These are phyloP conservation scores for Sorex fumeus DNA, from an alignment of 2,113 vertebrate genomes.

Conservation along the genomic window DNA sequence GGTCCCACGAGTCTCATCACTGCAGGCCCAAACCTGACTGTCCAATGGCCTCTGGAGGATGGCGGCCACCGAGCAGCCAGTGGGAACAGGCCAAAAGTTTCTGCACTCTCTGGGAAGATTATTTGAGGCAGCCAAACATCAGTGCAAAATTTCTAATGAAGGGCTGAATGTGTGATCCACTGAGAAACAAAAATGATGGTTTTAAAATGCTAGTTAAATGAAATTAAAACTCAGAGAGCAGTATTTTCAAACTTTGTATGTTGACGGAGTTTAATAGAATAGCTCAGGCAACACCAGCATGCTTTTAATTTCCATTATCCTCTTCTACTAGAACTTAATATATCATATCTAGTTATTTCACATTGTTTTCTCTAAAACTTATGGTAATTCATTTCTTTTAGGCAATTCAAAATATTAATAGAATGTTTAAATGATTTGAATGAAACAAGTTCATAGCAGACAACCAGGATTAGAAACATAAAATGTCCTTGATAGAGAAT, in stretches of 20 bases:
- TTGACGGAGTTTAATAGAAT: neutral
- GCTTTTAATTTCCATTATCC: neutral
- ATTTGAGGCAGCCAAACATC: neutral
- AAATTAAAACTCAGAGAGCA: neutral
- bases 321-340: neutral
- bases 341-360: neutral
- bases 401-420: slow-evolving; percentile 16
- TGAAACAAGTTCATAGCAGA: neutral
- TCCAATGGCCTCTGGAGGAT: no score
- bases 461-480: slow-evolving; percentile 30
- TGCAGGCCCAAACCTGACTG: no score
- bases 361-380: neutral
- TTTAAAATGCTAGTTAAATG: neutral
- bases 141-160: neutral
- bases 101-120: neutral
- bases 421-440: neutral
- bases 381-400: slow-evolving; percentile 8
- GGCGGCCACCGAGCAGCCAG: no score
- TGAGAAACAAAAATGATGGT: neutral
- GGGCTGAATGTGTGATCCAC: neutral
- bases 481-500: neutral
- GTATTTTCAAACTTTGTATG: neutral
- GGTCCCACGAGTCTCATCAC: no score
- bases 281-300: neutral
- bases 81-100: no score